phyloP scores from a whole-genome alignment of 2,113 vertebrate species.

The Arizona elegans region DNA sequence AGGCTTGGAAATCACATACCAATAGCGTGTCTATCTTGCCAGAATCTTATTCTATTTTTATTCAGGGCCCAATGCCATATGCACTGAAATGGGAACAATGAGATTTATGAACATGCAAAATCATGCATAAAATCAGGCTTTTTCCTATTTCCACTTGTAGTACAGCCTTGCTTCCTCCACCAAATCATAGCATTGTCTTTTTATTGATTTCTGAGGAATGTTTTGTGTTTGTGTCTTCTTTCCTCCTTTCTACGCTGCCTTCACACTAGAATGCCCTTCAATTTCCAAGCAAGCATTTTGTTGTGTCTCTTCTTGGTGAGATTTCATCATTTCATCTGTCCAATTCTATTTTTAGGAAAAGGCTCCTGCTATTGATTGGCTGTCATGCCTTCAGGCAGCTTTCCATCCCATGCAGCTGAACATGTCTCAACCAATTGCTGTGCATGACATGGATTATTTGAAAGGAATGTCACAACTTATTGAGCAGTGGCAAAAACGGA shows the following conservation, averaged over 20 bases:
- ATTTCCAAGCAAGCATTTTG: not conserved
- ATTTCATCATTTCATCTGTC: slow-evolving; percentile 23
- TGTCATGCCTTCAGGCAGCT: slow-evolving; percentile 77
- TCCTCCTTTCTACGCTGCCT: not conserved
- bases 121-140: not conserved
- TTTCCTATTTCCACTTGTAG: not conserved
- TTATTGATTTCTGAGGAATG: not conserved
- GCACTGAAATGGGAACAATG: not conserved
- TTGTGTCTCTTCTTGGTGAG: not conserved
- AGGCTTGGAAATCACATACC: not conserved
- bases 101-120: not conserved
- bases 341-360: slow-evolving; percentile 65
- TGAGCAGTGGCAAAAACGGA: slow-evolving; percentile 25
- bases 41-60: not conserved
- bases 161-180: not conserved
- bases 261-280: not conserved
- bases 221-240: not conserved
- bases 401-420: slow-evolving; percentile 76
- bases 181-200: not conserved
- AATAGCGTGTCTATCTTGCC: not conserved
- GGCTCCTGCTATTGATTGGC: slow-evolving; percentile 86
- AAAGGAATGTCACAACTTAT: slow-evolving; percentile 79
- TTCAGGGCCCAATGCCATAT: not conserved
- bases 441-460: slow-evolving; percentile 86
- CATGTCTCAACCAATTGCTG: slow-evolving; percentile 73